Evolutionary conservation across 2,113 vertebrate genomes (phyloP).

Genomic region (Empidonax alnorum): DNA sequence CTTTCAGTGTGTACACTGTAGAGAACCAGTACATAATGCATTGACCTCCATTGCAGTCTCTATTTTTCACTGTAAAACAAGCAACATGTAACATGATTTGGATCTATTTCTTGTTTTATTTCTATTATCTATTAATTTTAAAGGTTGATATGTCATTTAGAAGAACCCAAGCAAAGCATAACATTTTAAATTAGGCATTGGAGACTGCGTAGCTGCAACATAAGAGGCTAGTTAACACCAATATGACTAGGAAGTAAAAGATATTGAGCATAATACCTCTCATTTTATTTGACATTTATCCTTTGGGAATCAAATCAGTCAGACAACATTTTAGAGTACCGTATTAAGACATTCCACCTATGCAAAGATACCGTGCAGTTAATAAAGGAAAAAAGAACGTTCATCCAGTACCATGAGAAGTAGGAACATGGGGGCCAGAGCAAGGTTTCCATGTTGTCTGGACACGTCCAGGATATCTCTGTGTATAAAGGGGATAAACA

Average conservation of each 20-base stretch:
- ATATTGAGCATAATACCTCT: neutral
- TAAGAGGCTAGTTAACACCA: neutral
- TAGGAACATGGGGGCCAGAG: neutral
- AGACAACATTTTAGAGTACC: neutral
- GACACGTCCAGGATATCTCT: neutral
- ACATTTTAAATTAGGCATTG: neutral
- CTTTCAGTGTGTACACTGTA: neutral
- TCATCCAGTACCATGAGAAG: neutral
- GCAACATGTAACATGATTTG: neutral
- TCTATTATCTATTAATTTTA: neutral
- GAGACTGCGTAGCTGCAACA: neutral
- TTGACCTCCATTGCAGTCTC: neutral
- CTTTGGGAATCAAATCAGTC: neutral
- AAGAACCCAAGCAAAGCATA: neutral
- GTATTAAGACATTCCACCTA: neutral
- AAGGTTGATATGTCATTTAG: neutral
- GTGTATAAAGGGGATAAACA: conserved; percentile 13
- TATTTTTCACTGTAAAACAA: neutral
- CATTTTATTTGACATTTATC: neutral
- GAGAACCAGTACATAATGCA: neutral
- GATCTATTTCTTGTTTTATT: neutral
- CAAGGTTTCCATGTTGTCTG: neutral
- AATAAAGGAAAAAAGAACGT: neutral
- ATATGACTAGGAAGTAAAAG: neutral
- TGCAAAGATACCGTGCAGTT: neutral